Evolutionary conservation across 2,113 vertebrate species (phyloP).

Genomic region (Benitochromis conjunctus): DNA sequence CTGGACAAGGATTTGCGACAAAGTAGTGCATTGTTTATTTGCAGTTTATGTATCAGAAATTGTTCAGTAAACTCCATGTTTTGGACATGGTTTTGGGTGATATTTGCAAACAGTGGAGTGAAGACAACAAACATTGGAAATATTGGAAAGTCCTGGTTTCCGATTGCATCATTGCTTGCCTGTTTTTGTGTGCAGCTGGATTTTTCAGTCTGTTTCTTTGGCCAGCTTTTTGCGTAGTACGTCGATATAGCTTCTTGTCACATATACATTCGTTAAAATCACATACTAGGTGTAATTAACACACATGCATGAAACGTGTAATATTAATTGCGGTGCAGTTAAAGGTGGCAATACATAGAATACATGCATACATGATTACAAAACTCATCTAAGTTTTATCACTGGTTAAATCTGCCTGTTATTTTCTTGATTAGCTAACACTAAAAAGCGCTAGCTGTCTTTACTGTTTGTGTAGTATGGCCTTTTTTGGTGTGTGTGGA

Average conservation of each 20-base stretch:
- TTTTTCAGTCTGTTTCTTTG: not conserved
- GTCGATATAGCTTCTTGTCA: not conserved
- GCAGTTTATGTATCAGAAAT: not conserved
- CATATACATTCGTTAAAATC: not conserved
- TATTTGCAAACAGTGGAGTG: not conserved
- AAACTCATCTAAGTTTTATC: not conserved
- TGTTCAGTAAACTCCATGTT: too few relatives aligned
- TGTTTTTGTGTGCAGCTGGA: not conserved
- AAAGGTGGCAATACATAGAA: not conserved
- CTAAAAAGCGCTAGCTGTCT: not conserved
- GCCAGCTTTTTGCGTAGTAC: not conserved
- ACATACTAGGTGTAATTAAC: not conserved
- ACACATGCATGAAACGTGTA: not conserved
- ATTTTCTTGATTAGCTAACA: not conserved
- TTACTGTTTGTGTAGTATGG: not conserved
- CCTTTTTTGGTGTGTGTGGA: not conserved
- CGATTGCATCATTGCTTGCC: fast-evolving
- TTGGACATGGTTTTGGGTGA: not conserved
- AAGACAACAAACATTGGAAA: not conserved
- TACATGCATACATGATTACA: not conserved
- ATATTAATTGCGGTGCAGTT: fast-evolving
- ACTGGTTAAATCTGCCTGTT: not conserved
- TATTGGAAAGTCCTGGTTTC: fast-evolving
- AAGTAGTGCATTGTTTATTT: not conserved
- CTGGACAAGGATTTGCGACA: not conserved